Percentiles rank a stretch among this genome's conserved stretches.
phyloP scores from a whole-genome alignment of 2,888 invertebrate species.

The Lamproptera curius region DNA sequence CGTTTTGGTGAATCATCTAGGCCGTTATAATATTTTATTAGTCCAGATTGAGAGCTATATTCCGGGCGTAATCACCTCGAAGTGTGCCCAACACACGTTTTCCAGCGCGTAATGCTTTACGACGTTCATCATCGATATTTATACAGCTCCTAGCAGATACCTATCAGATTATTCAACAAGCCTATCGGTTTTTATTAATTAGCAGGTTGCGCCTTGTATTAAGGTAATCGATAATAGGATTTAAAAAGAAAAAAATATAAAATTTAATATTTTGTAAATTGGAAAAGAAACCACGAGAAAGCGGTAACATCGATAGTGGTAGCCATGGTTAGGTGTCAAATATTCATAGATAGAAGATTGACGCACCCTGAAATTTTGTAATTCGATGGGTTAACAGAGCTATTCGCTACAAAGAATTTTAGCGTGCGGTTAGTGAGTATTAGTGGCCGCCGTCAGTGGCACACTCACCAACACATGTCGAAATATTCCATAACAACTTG shows the following conservation, averaged over 20 bases:
- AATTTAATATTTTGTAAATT: no score
- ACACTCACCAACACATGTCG: slow-evolving; percentile 73
- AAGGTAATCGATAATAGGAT: no score
- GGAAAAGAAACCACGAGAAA: no score
- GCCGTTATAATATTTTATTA: slow-evolving; percentile 41
- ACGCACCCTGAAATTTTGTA: slow-evolving; percentile 2
- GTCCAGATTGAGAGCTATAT: slow-evolving; percentile 39
- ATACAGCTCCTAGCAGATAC: slow-evolving; percentile 35
- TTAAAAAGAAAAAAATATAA: not conserved
- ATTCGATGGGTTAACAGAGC: slow-evolving; percentile 1
- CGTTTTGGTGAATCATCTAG: slow-evolving; percentile 30
- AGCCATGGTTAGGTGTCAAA: no score
- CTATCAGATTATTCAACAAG: no score
- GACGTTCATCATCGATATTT: slow-evolving; percentile 52
- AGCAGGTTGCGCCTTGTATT: no score
- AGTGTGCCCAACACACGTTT: slow-evolving; percentile 34
- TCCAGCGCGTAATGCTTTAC: slow-evolving; percentile 36
- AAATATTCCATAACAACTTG: slow-evolving; percentile 56
- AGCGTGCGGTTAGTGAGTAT: slow-evolving; percentile 41
- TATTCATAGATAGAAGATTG: not conserved
- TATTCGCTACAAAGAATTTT: slow-evolving; percentile 8
- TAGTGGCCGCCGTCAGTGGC: slow-evolving; percentile 38
- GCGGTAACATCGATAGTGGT: no score
- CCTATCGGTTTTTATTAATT: not conserved
- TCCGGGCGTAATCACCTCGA: slow-evolving; percentile 32